Evolutionary conservation across 2,113 vertebrate species (phyloP), one percentile per base, ranked within the genome.

Genomic region (Zootoca vivipara): DNA sequence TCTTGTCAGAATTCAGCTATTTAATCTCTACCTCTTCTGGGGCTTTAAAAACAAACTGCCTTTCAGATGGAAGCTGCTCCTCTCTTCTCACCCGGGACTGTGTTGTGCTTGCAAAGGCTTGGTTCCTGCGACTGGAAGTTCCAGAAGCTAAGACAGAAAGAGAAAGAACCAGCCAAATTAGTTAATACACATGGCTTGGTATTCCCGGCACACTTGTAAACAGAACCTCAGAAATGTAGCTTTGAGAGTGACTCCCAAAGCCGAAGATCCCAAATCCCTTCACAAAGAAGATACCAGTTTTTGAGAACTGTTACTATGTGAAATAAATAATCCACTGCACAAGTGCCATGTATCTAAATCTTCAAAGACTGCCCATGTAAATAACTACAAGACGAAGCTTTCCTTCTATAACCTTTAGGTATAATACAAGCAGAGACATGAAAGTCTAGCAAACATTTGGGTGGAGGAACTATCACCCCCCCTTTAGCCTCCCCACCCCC

Each of bases 1-100:
- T 62, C 58, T 62, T 62, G 58, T 62, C 58, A 62, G 58, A 16
- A 62, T 62, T 62, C 58, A n/a, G 26, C 65, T 46, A 33, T 40
- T 67, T 28, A 85, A 9, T 65, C 87, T 83, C 95, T 95, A 97
- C 96, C 96, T 97, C 92, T 84, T 92, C 70, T 33, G 97, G 96
- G 83, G 97, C 97, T 93, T 77, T 93, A 94, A 98, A 99, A 81
- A 98, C 96, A 95, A 98, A 98, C 0, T 93, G 95, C 73, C 91
- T 95, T 52, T 94, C 92, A 67, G 89, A 0, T 3, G 52, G 78
- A 69, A 72, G 52, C 18, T 83, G 93, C 58, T 65, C 64, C 22
- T 97, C 95, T 67, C 94, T 96, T 89, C n/a, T 92, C 62, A 72
- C 92, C 98, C 98, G 98, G 3, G 94, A 85, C 0, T 89, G 92